A percentile compares a stretch with the other conserved stretches of the same genome.
These are phyloP conservation scores for Argyra leucocephala DNA, from an alignment of 2,888 invertebrate genomes.

Conservation along the genomic window DNA sequence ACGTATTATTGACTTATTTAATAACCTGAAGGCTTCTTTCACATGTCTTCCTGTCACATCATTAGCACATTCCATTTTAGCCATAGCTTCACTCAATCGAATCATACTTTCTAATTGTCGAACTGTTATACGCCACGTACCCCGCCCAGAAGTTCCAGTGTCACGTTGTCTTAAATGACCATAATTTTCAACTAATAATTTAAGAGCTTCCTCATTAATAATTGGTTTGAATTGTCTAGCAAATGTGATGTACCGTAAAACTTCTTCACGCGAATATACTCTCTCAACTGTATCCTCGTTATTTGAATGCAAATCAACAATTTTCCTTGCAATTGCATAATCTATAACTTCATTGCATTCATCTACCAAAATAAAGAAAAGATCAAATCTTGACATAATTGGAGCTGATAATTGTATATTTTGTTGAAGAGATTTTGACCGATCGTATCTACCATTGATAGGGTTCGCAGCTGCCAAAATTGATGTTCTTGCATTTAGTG, in stretches of 20 bases:
- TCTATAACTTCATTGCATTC: constrained; percentile 93
- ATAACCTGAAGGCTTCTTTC: constrained; percentile 76
- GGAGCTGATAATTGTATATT: constrained; percentile 90
- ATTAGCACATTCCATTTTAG: constrained; percentile 89
- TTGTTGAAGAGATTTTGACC: constrained; percentile 85
- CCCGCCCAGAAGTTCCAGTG: constrained; percentile 56
- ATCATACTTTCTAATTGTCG: constrained; percentile 93
- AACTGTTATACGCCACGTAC: constrained; percentile 93
- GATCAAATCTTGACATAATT: constrained; percentile 97
- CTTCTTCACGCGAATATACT: constrained; percentile 78
- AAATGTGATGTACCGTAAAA: constrained; percentile 91
- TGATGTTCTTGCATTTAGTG: constrained; percentile 92
- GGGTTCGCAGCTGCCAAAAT: constrained; percentile 98
- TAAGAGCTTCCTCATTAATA: constrained; percentile 70
- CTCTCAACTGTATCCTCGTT: constrained; percentile 69
- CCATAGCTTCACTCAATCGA: constrained; percentile 91
- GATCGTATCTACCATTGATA: constrained; percentile 91
- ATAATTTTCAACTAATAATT: constrained; percentile 81
- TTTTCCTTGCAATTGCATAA: constrained; percentile 92
- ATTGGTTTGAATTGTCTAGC: constrained; percentile 90
- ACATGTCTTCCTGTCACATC: constrained; percentile 82
- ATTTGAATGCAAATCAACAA: constrained; percentile 86
- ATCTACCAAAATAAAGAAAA: constrained; percentile 96
- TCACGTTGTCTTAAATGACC: constrained; percentile 77
- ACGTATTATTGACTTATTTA: constrained; percentile 93